These are phyloP conservation scores for Hassar affinis DNA, from an alignment of 2,113 vertebrate genomes.

Conservation along the genomic window DNA sequence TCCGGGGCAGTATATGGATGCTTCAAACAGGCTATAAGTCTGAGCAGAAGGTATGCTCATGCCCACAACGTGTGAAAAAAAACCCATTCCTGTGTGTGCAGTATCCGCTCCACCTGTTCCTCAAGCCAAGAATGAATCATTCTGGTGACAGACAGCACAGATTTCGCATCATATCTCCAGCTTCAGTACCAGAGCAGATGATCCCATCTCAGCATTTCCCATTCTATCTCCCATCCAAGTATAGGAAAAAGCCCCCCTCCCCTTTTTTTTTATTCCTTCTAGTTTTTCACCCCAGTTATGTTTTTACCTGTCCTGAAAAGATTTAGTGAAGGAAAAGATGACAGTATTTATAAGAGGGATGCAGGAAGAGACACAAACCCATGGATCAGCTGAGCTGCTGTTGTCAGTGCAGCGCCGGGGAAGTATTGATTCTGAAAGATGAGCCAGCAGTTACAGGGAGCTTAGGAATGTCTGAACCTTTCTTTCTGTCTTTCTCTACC, in stretches of 20 bases:
- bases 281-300: slow-evolving; percentile 44
- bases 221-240: slow-evolving; percentile 27
- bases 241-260: slow-evolving; percentile 21
- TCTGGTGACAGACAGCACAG: slow-evolving; percentile 6
- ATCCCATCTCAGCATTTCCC: slow-evolving; percentile 2
- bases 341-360: slow-evolving; percentile 53
- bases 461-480: slow-evolving; percentile 59
- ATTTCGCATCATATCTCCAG: slow-evolving; percentile 17
- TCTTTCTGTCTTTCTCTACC: slow-evolving; percentile 37
- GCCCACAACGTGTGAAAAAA: background rate
- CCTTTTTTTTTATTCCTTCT: slow-evolving; percentile 23
- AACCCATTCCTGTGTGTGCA: slow-evolving; percentile 5
- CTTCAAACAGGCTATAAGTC: background rate
- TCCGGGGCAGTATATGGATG: background rate
- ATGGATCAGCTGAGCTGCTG: slow-evolving; percentile 49
- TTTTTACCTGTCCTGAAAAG: slow-evolving; percentile 56
- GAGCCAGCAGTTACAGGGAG: slow-evolving; percentile 56
- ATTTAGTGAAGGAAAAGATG: slow-evolving; percentile 54
- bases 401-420: slow-evolving; percentile 49
- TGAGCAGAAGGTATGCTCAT: background rate
- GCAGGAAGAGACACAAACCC: slow-evolving; percentile 45
- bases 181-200: slow-evolving; percentile 8
- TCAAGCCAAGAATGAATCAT: slow-evolving; percentile 20
- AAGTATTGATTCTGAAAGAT: slow-evolving; percentile 65
- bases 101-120: slow-evolving; percentile 2